Conservation (phyloP, 2,797 vertebrate genomes). For the Melopsittacus undulatus region DNA sequence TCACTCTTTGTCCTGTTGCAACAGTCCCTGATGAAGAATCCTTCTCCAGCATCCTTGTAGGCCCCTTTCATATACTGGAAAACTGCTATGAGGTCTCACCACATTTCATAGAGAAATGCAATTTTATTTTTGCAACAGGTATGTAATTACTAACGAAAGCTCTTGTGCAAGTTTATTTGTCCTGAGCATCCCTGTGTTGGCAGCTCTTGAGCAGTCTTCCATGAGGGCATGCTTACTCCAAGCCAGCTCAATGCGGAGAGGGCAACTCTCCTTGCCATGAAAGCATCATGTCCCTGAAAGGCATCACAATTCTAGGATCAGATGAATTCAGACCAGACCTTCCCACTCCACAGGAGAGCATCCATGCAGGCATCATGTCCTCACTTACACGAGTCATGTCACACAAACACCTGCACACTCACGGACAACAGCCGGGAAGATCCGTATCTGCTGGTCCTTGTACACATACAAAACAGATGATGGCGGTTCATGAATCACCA, state of each 20-base stretch:
- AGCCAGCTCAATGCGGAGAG: background rate
- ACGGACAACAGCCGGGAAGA: background rate
- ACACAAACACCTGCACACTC: background rate
- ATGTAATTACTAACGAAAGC: background rate
- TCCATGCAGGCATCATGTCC: background rate
- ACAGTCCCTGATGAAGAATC: background rate
- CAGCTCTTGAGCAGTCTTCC: background rate
- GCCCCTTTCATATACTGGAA: background rate
- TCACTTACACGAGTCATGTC: background rate
- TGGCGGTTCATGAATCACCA: background rate
- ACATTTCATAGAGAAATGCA: background rate
- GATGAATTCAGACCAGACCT: background rate
- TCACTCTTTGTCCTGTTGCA: background rate
- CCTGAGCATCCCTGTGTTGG: background rate
- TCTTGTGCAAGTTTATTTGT: background rate
- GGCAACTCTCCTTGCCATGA: background rate
- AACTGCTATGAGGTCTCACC: background rate
- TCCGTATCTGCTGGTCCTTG: background rate
- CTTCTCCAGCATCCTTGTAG: background rate
- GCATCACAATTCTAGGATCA: background rate
- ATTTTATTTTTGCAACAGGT: background rate
- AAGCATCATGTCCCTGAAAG: background rate
- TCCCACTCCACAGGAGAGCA: background rate
- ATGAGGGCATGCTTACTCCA: background rate
- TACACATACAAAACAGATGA: fast-evolving